phyloP scores from a whole-genome alignment of 2,113 vertebrate genomes.

The Oncorhynchus kisutch region DNA sequence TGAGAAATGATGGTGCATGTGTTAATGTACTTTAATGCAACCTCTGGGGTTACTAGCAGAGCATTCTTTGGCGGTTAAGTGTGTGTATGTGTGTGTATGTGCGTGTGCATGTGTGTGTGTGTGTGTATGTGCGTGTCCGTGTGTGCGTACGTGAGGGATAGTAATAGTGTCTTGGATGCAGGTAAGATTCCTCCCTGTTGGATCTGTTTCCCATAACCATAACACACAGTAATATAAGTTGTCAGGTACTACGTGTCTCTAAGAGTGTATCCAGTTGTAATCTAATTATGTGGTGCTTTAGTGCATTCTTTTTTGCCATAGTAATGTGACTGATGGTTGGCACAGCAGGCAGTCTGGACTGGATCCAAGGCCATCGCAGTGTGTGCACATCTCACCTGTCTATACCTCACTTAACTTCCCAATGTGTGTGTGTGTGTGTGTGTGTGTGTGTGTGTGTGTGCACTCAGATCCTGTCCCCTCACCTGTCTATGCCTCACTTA shows the following conservation, averaged over 20 bases:
- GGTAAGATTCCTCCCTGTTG: constrained; percentile 39
- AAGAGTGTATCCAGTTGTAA: constrained; percentile 62
- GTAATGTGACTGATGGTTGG: constrained; percentile 58
- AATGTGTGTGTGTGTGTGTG: neutral
- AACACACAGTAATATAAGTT: constrained; percentile 14
- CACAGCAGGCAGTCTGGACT: constrained; percentile 39
- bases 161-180: constrained; percentile 13
- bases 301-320: constrained; percentile 44
- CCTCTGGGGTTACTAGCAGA: constrained; percentile 36
- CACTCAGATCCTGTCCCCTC: neutral
- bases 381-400: neutral
- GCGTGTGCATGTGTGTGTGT: too few species aligned
- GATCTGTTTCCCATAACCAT: neutral
- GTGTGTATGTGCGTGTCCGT: neutral
- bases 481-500: neutral
- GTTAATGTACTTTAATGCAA: constrained; percentile 64
- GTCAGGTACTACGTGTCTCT: constrained; percentile 41
- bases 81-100: too few species aligned
- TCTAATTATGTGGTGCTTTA: constrained; percentile 61
- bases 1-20: constrained; percentile 47
- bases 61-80: constrained; percentile 9
- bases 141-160: neutral
- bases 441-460: neutral
- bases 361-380: neutral
- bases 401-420: neutral